A percentile compares a stretch with the other conserved stretches of the same genome.
Conservation (phyloP, 2,797 vertebrate species). For the Phrynocephalus guinanensis region DNA sequence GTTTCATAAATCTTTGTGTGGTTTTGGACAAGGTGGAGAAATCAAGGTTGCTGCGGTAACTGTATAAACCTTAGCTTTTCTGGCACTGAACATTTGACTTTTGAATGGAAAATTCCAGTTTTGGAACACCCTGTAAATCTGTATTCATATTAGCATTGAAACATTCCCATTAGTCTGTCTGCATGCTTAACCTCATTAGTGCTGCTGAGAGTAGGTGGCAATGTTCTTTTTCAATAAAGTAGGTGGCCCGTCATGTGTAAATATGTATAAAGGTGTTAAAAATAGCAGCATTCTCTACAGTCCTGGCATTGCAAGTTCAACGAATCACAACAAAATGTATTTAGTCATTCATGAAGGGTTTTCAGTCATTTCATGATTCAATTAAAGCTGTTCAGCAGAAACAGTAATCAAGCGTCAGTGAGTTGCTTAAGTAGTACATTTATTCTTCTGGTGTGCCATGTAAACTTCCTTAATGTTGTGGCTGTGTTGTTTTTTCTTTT, state of each 20-base stretch:
- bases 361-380: slow-evolving; percentile 59
- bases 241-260: slow-evolving; percentile 24
- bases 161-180: slow-evolving; percentile 27
- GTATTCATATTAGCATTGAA: slow-evolving; percentile 18
- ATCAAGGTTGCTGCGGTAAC: slow-evolving; percentile 38
- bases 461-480: slow-evolving; percentile 50
- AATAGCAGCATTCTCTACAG: neutral
- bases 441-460: slow-evolving; percentile 14
- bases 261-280: slow-evolving; percentile 33
- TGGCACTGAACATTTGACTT: neutral
- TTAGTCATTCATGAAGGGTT: slow-evolving; percentile 52
- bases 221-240: neutral
- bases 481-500: slow-evolving; percentile 31
- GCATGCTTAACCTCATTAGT: slow-evolving; percentile 24
- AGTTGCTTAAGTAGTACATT: slow-evolving; percentile 52
- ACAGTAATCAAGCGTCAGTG: slow-evolving; percentile 51
- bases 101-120: slow-evolving; percentile 14
- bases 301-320: slow-evolving; percentile 3
- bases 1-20: neutral
- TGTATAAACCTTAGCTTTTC: neutral
- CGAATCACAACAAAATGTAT: slow-evolving; percentile 29
- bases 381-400: slow-evolving; percentile 58
- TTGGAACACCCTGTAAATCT: slow-evolving; percentile 8
- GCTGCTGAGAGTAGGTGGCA: neutral
- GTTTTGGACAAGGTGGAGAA: neutral